These are phyloP conservation scores for Poeciliopsis occidentalis DNA, from an alignment of 2,113 vertebrate species.

Conservation along the genomic window DNA sequence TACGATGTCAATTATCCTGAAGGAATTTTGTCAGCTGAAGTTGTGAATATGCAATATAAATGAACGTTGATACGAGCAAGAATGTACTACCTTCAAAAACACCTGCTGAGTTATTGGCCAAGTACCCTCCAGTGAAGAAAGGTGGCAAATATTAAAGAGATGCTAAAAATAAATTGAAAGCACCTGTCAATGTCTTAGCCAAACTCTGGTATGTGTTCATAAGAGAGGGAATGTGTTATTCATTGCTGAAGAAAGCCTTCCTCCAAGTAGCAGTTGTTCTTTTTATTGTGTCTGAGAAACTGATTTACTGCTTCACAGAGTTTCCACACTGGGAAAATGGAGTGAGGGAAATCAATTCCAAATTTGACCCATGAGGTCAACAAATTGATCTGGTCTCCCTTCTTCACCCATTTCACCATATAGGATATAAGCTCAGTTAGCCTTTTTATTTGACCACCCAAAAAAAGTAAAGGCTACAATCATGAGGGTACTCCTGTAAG, in stretches of 20 bases:
- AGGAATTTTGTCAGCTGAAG: no score
- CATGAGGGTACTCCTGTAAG: no score
- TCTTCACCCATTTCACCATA: slow-evolving; percentile 4
- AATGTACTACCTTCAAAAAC: not conserved
- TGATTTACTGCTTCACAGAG: slow-evolving; percentile 62
- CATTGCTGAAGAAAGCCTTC: slow-evolving; percentile 24
- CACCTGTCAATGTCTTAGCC: not conserved
- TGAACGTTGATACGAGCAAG: not conserved
- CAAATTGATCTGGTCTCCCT: slow-evolving; percentile 48
- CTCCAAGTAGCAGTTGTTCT: slow-evolving; percentile 30
- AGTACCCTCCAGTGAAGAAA: not conserved
- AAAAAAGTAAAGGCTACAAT: not conserved
- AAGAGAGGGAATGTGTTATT: slow-evolving; percentile 4
- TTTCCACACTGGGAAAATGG: slow-evolving; percentile 60
- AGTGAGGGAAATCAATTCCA: slow-evolving; percentile 55
- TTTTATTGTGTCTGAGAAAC: slow-evolving; percentile 48
- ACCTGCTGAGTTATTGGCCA: no score
- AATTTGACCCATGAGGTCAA: slow-evolving; percentile 58
- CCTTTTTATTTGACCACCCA: slow-evolving; percentile 1
- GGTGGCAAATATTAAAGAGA: not conserved
- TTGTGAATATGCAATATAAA: no score
- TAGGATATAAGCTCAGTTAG: slow-evolving; percentile 38
- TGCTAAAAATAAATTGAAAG: not conserved
- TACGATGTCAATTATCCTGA: no score
- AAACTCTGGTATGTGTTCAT: slow-evolving; percentile 7